Base-by-base conservation (phyloP, 1,140 invertebrate genomes). In the Ylistrum balloti region DNA sequence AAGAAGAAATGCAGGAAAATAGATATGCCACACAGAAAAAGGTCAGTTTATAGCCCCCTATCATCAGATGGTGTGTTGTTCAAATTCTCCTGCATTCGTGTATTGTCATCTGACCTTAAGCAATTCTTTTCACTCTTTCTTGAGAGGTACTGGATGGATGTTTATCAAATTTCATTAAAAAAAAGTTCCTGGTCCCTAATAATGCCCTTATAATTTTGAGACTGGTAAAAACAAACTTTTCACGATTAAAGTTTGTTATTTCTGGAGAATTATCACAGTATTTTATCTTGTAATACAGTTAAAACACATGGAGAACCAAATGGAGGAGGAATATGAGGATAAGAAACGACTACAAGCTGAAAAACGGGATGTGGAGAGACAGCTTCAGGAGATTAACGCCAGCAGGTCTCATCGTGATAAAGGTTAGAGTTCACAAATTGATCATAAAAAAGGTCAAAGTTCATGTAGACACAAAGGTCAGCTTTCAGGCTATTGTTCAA, bases 321-420 rank as follows among this genome's bases (percentile, higher is more conserved):
- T 99, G 91, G 98, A 99, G 96, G 98, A 98, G 91, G 98, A 99
- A 95, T 98, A 99, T 96, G 98, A 99, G 89, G 98, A 99, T 95
- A 97, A 98, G n/a, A 98, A 98, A 32, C 96, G 98, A 92, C 96
- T 99, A 38, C 96, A 99, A 33, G 97, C 98, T 5, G 98, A 99
- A 93, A 98, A 99, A 89, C 98, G 99, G 94, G 98, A 99, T 94
- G 96, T 99, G 48, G 99, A 99, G 96, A 97, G 98, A 7, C 97
- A 98, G 20, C 96, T 99, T 7, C 97, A 98, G 38, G 97, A 98
- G 15, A 95, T 98, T 17, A 97, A 98, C 93, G 98, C 98, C 11
- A 88, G 93, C 34, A 93, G 90, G 35, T 92, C 94, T 0, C 87
- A 86, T 3, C 93, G 94, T 41, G 95, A 96, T 88, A 95, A 92